Base-by-base conservation (phyloP, 37 sponge, comb jelly and placozoan genomes). In the Geodia barretti region DNA sequence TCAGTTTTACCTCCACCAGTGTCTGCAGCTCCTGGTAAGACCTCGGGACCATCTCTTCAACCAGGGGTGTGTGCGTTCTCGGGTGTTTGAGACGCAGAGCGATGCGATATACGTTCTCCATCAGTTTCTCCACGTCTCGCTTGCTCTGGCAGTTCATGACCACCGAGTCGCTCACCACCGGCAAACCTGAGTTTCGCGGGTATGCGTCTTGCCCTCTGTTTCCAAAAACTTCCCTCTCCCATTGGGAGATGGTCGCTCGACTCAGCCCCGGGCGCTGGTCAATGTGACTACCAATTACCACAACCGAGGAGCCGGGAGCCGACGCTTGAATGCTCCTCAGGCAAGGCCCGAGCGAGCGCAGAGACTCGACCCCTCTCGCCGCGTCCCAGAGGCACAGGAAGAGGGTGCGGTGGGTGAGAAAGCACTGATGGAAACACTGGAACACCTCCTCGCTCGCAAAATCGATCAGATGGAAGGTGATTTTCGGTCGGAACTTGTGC, bases 301-400 rank as follows among this genome's bases (percentile, higher is more conserved):
- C 30, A 1, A 81, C 86, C 28, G 80, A 72, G 1, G 93, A 77
- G 33, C 74, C 79, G 1, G 93, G 89, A 0, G 76, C 88, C 42
- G 85, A 81, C 14, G 93, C 90, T 33, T 92, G 93, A 37, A 92
- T 92, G 67, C 74, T 76, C 2, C 67, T 54, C 4, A 92, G 78
- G 82, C 82, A 80, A 0, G 89, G 82, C 43, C n/a, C 31, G 0
- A 92, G 86, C 19, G 25, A 58, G 64, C 41, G 4, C 19, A 92
- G 72, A 1, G 76, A 80, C 0, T 62, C 82, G 54, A 73, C 70
- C 1, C 86, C 89, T 39, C 80, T 85, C 2, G 81, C 61, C 3
- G 73, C 34, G 61, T 88, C 71, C 89, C 89, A 87, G 37, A 84
- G 59, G 38, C 83, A 84, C 21, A 92, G 62, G 41, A 76, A 92